Conservation (phyloP, 2,797 vertebrate species). For the Pangasius djambal region DNA sequence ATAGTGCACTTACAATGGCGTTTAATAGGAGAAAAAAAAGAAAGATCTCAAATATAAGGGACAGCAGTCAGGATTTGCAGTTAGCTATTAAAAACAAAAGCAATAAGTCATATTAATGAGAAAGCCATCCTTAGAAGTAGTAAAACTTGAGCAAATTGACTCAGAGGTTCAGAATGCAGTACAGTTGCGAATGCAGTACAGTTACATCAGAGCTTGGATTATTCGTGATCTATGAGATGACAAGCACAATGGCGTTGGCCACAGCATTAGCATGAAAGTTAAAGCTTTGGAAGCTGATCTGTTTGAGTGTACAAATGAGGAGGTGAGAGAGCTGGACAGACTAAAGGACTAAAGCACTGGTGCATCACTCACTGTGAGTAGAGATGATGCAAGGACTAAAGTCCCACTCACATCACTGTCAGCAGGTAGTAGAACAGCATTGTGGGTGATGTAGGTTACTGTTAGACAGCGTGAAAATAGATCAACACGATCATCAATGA, state of each 20-base stretch:
- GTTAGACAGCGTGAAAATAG: not conserved
- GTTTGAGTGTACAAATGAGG: not conserved
- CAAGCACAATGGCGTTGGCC: not conserved
- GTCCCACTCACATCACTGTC: not conserved
- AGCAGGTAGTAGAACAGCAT: not conserved
- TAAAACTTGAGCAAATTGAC: not conserved
- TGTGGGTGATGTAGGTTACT: not conserved
- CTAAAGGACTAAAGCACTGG: not conserved
- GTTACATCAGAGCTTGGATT: constrained; percentile 6
- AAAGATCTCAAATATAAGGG: not conserved
- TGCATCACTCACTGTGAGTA: not conserved
- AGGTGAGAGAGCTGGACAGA: not conserved
- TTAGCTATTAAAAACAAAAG: not conserved
- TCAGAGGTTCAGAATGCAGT: not conserved
- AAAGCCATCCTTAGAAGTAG: not conserved
- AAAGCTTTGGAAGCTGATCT: not conserved
- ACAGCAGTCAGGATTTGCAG: not conserved
- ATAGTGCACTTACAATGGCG: not conserved
- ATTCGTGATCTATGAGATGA: not conserved
- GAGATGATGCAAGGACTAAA: not conserved
- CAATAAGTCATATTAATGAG: not conserved
- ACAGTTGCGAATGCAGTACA: not conserved
- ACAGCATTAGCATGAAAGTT: not conserved
- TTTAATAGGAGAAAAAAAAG: not conserved
- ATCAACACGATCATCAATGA: not conserved